Evolutionary conservation across 2,797 vertebrate genomes (phyloP), one percentile per base, ranked within the genome.

Genomic region (Brachyrhaphis roseni): DNA sequence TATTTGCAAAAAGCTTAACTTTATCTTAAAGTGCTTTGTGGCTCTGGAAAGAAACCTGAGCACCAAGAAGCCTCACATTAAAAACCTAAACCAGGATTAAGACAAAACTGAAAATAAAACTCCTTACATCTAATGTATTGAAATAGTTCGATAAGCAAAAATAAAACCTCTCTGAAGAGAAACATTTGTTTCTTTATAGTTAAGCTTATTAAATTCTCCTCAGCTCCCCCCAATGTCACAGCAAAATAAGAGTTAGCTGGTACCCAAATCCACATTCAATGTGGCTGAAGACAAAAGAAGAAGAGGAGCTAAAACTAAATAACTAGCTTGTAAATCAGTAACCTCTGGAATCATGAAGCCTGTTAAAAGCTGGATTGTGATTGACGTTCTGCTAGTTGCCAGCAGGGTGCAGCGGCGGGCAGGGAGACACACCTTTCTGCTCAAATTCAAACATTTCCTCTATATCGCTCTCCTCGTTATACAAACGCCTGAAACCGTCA

Each of bases 401-500:
- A 0, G 90, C 90, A 0, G 94, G 93, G 81, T 96, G 93, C 49
- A 95, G 91, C 0, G 94, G 94, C 0, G 95, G 95, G 47, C 95
- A 95, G 0, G 90, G 91, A 1, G 91, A 95, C 39, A 76, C 71
- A 26, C 82, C 82, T 57, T 90, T 83, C 70, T 84, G 86, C 76
- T 83, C 53, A 59, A 83, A 23, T 13, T 74, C 72, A 1, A 85
- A 82, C 43, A 78, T 26, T 66, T 51, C 57, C 4, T 45, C n/a
- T 0, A 0, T 39, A 0, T 70, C 66, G 26, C 15, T 49, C 71
- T 89, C 92, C 84, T 96, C 95, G 0, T 87, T 81, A 18, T 95
- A 95, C 84, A 96, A 82, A 53, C 90, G 80, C 64, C 87, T 12
- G 28, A 96, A 95, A 46, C 95, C 96, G 59, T 96, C 94, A 1